Evolutionary conservation across 2,888 invertebrate species (phyloP).

Genomic region (Clostera curtula): DNA sequence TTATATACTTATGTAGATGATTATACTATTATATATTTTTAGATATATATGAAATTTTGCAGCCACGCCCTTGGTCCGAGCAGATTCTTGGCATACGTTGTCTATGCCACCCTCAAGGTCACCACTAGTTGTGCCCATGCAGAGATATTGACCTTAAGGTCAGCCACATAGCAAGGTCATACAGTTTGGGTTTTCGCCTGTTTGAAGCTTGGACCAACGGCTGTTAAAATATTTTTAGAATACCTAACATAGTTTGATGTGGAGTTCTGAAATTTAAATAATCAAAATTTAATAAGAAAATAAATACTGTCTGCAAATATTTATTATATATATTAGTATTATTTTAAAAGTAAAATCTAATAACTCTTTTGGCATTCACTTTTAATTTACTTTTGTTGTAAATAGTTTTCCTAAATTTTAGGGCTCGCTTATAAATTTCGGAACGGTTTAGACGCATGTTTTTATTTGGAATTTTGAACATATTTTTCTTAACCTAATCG

Average conservation of each 20-base stretch:
- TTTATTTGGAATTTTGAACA: no score
- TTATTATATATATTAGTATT: slow-evolving; percentile 22
- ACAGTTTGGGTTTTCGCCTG: slow-evolving; percentile 38
- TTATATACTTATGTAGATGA: slow-evolving; percentile 11
- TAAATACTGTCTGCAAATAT: no score
- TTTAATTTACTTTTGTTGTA: no score
- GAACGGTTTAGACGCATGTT: no score
- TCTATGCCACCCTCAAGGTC: slow-evolving; percentile 70
- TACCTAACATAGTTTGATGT: no score
- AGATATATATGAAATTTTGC: slow-evolving; percentile 31
- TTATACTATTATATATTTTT: slow-evolving; percentile 8
- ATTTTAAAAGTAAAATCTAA: no score
- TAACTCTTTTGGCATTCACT: no score
- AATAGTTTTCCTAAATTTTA: no score
- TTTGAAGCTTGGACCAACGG: slow-evolving; percentile 67
- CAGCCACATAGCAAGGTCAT: slow-evolving; percentile 32
- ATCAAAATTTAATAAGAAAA: not conserved
- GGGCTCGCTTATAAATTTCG: no score
- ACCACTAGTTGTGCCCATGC: slow-evolving; percentile 54
- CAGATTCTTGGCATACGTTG: slow-evolving; percentile 71
- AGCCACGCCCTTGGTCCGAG: slow-evolving; percentile 73
- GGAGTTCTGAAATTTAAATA: slow-evolving; percentile 4
- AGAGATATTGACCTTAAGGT: slow-evolving; percentile 42
- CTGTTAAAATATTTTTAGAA: slow-evolving; percentile 38
- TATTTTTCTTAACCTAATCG: no score